Evolutionary conservation across 1,140 invertebrate genomes (phyloP), one percentile per base, ranked within the genome.

Genomic region (Cotesia vestalis): DNA sequence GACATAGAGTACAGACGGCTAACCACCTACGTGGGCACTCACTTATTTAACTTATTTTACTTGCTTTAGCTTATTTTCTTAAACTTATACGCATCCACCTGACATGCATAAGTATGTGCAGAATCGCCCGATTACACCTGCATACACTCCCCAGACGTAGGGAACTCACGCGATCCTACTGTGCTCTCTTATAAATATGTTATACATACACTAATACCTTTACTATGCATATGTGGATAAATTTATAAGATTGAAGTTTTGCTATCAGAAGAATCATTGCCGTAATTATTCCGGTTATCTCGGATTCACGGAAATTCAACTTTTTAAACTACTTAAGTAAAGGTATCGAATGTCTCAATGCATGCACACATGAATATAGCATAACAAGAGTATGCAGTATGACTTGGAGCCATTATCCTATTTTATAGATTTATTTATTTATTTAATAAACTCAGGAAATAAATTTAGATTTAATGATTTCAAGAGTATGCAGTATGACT

Each of bases 181-280:
- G 27, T 27, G 27, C 27, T 46, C 40, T 46, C 40, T 46, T 46
- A 46, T 46, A 46, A 46, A 46, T 46, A 46, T 46, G 11, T 46
- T 27, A 27, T 27, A 27, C 27, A 27, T 1, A 27, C 27, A 27
- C 27, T 27, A 27, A 27, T 27, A 27, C 27, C 27, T 27, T 6
- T 46, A 46, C 6, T 11, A 46, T 46, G 11, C 11, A 11, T 46
- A 46, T 46, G 40, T 46, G 40, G 40, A 46, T 46, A 46, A 46
- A 46, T 46, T 46, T 46, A 46, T 46, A 55, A 14, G 12, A 66
- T 51, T 36, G 17, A 52, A 14, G 46, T 52, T 52, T 51, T 27
- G 9, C 40, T 66, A 66, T 66, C 63, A 27, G 14, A 66, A 34
- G 46, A 66, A 46, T 66, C 63, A 66, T 66, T 66, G 63, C 63